Evolutionary conservation across 2,113 vertebrate genomes (phyloP), one percentile per base, ranked within the genome.

Genomic region (Tinamus guttatus): DNA sequence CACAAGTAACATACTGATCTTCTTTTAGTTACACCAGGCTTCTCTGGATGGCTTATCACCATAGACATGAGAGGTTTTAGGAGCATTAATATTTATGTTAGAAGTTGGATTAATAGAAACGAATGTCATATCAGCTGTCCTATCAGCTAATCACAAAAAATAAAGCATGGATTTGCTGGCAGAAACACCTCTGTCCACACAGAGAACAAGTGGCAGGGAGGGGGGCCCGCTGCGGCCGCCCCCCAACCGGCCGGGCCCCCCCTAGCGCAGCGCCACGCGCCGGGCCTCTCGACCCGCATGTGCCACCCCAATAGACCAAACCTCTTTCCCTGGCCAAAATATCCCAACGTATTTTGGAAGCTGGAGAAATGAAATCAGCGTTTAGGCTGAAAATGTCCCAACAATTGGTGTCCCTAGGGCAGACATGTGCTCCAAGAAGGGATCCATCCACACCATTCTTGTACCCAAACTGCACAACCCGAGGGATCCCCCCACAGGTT

Each of bases 151-250:
- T 32, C 14, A 64, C 43, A 94, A 86, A 90, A 90, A 88, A n/a
- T n/a, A n/a, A 21, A 17, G 24, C 49, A 30, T 13, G 7, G 38
- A 87, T 41, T 78, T 68, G 16, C 62, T 63, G 5, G 45, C 7
- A 49, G 74, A 77, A 68, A 40, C 19, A 49, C 14, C 51, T 80
- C 30, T 19, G 9, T 1, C 17, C 51, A 12, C 2, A 7, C 5
- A 5, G 45, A 36, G 24, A 21, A 80, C 2, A 6, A 87, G 43
- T 34, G 45, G 54, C 9, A 62, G 17, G 38, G 43, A 73, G 9
- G 14, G 38, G 0, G 0, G 1, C 4, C 49, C 22, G 24, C 22
- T 11, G 22, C 20, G n/a, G n/a, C n/a, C n/a, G n/a, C n/a, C n/a
- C n/a, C n/a, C n/a, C n/a, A n/a, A n/a, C n/a, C n/a, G n/a, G n/a